Evolutionary conservation across 2,888 invertebrate genomes (phyloP), one percentile per base, ranked within the genome.

Genomic region (Gastrophysa polygoni): DNA sequence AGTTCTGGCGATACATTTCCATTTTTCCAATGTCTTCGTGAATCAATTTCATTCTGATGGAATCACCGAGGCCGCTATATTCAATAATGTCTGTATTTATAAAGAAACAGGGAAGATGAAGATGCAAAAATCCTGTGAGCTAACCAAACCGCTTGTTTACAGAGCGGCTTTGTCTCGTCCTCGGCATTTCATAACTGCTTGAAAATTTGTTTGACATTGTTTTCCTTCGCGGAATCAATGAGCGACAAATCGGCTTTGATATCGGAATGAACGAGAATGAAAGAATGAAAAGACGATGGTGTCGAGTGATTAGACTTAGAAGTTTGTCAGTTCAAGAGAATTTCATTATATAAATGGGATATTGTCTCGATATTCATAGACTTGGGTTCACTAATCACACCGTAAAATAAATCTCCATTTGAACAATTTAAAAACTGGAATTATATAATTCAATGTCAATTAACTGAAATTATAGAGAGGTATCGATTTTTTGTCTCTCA

Each of bases 141-240:
- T 50, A 50, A 17, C 32, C 17, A 20, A 51, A 51, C 11, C 51
- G 38, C 34, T 51, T 51, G 28, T 49, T 38, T 49, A 49, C 49
- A 49, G 28, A 24, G 49, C 49, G 28, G 49, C 49, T 49, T 49
- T 49, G 20, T 18, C 20, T 34, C 38, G 38, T 51, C 7, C 20
- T 51, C 21, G 34, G 21, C 32, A 34, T 38, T 50, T 29, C 29
- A 50, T 51, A 38, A 34, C 51, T 34, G 34, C 34, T 51, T 4
- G 34, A 51, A 18, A 51, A 51, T 34, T 51, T 51, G 51, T 51
- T 51, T 34, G 18, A 34, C 51, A 51, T 51, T 51, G 38, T 21
- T 51, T 24, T 32, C 6, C 51, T 51, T 29, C 34, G 51, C 17
- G 5, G 8, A 51, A 51, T 51, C 18, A 34, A 49, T 34, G 6